Evolutionary conservation across 2,888 invertebrate genomes (phyloP).

Genomic region (Eumacrocentrus americanus): DNA sequence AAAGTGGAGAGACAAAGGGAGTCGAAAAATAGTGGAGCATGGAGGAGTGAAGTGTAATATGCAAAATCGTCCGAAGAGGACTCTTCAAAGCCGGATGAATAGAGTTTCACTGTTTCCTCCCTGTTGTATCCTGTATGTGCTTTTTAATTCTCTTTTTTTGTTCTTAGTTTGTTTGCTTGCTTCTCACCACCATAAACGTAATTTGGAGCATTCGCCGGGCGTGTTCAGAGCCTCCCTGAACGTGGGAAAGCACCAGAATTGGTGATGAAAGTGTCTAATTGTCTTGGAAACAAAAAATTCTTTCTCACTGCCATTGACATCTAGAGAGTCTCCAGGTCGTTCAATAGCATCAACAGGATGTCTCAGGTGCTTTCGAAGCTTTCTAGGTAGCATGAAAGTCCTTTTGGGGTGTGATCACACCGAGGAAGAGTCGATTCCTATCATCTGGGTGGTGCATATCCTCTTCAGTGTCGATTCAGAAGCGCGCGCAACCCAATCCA

Average conservation of each 20-base stretch:
- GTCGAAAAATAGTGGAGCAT: not conserved
- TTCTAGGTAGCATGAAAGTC: not conserved
- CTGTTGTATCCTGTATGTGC: not conserved
- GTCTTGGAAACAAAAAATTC: not conserved
- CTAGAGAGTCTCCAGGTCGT: too few relatives aligned
- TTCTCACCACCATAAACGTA: not conserved
- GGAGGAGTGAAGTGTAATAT: too few relatives aligned
- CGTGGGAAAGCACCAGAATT: not conserved
- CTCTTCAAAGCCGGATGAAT: not conserved
- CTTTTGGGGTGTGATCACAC: not conserved
- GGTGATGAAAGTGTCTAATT: not conserved
- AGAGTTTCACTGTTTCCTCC: not conserved
- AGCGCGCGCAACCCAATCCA: slow-evolving; percentile 1
- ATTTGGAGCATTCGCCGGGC: not conserved
- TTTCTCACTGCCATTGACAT: not conserved
- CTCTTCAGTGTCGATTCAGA: not conserved
- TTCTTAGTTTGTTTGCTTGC: too few relatives aligned
- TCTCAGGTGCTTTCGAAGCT: too few relatives aligned
- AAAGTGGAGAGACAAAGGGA: not conserved
- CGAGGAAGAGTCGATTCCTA: not conserved
- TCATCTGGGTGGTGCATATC: not conserved
- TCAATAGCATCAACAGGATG: too few relatives aligned
- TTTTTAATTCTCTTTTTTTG: not conserved
- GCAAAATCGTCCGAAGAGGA: not conserved
- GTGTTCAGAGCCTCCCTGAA: not conserved